Base-by-base conservation (phyloP, 2,113 vertebrate species). In the Rhinogobius similis region DNA sequence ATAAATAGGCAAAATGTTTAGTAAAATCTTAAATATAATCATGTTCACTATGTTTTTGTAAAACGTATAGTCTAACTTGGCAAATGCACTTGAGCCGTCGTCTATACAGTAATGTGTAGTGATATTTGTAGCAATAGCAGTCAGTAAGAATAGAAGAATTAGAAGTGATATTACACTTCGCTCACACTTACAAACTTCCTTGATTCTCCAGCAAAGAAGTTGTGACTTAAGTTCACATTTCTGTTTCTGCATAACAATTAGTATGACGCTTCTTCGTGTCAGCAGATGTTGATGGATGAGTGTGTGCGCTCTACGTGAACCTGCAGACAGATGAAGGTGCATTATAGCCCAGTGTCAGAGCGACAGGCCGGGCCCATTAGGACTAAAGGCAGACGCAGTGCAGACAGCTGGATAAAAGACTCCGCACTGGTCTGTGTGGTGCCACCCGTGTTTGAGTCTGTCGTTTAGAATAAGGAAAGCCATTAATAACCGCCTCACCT, bases 401-500 rank as follows among this genome's bases (percentile, higher is more conserved):
- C 84, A 87, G 90, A 88, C 90, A 88, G 86, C 88, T 89, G 89
- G 81, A 78, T 84, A 86, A 86, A 89, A 87, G 90, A 87, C 84
- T 82, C 65, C 75, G 81, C 81, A 59, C 64, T 58, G 79, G 84
- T 68, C 82, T 81, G 82, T 79, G 71, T 79, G 88, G 79, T 89
- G 88, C 84, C 87, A 77, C 84, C 84, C 62, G 77, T 87, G 88
- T 89, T 89, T 89, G 80, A 87, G 77, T 83, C 81, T 90, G 91
- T 90, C 88, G 78, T 86, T 87, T 86, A 83, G 89, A 91, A 92
- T 91, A 84, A 91, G 86, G 79, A 79, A 79, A 70, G 86, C 85
- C 86, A 87, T 90, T 90, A 92, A 92, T 91, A 92, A 91, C 88
- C 79, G 79, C 79, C 85, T 87, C 83, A 82, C 82, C 81, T 75